Percentiles rank a stretch among this genome's conserved stretches.
Evolutionary conservation across 2,797 vertebrate genomes (phyloP).

Genomic region (Dipus sagitta): DNA sequence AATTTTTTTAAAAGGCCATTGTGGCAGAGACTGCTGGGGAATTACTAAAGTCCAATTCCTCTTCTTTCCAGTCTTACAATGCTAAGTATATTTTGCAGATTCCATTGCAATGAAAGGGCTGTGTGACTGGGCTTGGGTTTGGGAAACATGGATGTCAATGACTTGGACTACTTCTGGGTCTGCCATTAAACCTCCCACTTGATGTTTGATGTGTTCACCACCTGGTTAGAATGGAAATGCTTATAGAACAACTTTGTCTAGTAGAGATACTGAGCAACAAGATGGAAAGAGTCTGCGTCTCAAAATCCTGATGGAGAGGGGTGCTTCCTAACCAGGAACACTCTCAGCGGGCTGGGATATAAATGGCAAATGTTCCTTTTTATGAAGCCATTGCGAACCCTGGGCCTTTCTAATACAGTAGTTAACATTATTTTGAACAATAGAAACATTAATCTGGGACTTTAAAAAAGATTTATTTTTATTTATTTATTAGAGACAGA

Average conservation of each 20-base stretch:
- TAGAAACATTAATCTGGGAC: not conserved
- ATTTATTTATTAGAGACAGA: no score
- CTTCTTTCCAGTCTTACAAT: not conserved
- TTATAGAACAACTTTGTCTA: not conserved
- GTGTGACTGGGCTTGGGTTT: not conserved
- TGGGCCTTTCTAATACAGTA: not conserved
- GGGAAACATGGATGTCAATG: not conserved
- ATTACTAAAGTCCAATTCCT: not conserved
- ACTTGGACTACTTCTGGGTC: not conserved
- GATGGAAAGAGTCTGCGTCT: not conserved
- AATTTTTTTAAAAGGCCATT: not conserved
- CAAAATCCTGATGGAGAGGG: not conserved
- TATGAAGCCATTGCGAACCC: not conserved
- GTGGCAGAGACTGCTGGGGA: not conserved
- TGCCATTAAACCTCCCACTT: not conserved
- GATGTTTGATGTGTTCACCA: not conserved
- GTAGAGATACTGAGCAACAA: conserved; percentile 3
- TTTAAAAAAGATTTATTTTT: not conserved
- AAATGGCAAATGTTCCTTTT: not conserved
- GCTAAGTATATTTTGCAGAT: not conserved
- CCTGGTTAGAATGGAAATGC: not conserved
- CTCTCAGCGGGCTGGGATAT: not conserved
- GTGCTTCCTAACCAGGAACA: not conserved
- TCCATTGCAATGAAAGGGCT: not conserved
- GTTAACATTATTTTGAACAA: conserved; percentile 39